Conservation (phyloP, 2,888 invertebrate species). For the Sinohyriopsis cumingii region DNA sequence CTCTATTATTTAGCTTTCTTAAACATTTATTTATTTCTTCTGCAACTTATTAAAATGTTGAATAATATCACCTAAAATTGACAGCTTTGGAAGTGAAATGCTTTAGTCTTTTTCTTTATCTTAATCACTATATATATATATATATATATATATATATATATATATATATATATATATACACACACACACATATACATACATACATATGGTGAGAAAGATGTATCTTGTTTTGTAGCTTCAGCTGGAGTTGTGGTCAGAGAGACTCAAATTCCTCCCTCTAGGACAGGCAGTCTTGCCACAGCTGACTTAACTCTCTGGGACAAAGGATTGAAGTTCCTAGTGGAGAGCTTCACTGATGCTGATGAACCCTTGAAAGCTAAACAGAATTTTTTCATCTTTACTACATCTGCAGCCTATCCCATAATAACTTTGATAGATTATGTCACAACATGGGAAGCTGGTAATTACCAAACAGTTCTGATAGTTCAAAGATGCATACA, state of each 20-base stretch:
- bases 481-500: neutral
- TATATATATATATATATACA: no score
- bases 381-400: constrained; percentile 23
- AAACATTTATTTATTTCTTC: no score
- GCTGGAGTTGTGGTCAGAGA: neutral
- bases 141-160: no score
- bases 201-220: neutral
- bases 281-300: neutral
- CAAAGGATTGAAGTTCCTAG: constrained; percentile 7
- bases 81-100: no score
- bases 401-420: constrained; percentile 27
- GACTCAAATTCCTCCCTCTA: neutral
- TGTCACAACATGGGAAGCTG: constrained; percentile 42
- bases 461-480: constrained; percentile 10
- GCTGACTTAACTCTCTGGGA: constrained; percentile 6
- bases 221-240: neutral
- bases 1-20: no score
- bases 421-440: constrained; percentile 40
- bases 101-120: no score
- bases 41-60: no score
- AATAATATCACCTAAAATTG: no score
- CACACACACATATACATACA: no score
- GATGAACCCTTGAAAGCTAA: constrained; percentile 7
- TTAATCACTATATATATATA: no score
- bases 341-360: constrained; percentile 22